Evolutionary conservation across 2,797 vertebrate genomes (phyloP), one percentile per base, ranked within the genome.

Genomic region (Sebastes vulpes): DNA sequence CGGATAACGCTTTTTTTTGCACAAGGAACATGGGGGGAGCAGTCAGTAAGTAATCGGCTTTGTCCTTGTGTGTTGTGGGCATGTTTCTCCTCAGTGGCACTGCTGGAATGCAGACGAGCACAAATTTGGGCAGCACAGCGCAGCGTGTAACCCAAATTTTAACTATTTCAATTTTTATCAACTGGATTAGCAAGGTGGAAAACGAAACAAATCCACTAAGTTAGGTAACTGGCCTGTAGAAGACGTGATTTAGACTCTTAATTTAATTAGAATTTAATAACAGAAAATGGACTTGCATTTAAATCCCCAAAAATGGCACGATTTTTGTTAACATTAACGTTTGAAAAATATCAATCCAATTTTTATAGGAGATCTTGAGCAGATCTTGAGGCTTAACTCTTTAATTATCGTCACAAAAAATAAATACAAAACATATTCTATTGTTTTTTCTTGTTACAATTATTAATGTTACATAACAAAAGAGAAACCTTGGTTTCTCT

Each of bases 101-200:
- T 89, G 82, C 59, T 85, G 92, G 94, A 93, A 94, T 93, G 90
- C 92, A 91, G 81, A 71, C 77, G 20, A 76, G 64, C 76, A 70
- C 77, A 83, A 53, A 78, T 83, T 74, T 86, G 72, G 74, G 63
- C 64, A 82, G 75, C 59, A 70, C 52, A 76, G 65, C 63, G 18
- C 54, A 58, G 66, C n/a, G 20, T 58, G 75, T 64, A 63, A 57
- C 67, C 21, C 31, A 21, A 78, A 57, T 71, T 78, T 57, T 1
- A 48, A 83, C 80, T 69, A 54, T 75, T 71, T 68, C 3, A 5
- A 28, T 48, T 85, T 88, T 81, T 28, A 54, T 56, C 38, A 83
- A 83, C 52, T 29, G 71, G 20, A 63, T 26, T 16, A 52, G 20
- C 2, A 48, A 66, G 26, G 12, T 63, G 26, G 21, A 26, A 76